A percentile compares a stretch with the other conserved stretches of the same genome.
Conservation (phyloP, 2,797 vertebrate species). For the Fistularia tabacaria region DNA sequence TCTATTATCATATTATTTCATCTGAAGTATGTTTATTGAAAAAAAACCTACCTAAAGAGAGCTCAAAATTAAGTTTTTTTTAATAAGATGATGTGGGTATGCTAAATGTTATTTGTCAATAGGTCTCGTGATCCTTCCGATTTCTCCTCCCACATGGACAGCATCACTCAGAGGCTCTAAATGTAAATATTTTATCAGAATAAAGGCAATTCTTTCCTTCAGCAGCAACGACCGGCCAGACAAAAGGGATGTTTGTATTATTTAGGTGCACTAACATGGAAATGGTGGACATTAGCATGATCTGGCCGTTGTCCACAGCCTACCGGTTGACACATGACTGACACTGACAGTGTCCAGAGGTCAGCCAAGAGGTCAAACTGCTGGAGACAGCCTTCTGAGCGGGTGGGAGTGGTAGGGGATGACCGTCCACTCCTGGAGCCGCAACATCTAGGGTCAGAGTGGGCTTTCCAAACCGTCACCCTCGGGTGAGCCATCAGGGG, state of each 20-base stretch:
- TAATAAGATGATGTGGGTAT: too few species aligned
- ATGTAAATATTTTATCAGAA: neutral
- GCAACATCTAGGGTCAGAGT: conserved; percentile 54
- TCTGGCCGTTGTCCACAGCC: conserved; percentile 2
- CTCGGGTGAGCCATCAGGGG: conserved; percentile 46
- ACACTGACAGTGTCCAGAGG: conserved; percentile 39
- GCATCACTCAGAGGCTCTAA: too few species aligned
- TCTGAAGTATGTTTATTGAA: too few species aligned
- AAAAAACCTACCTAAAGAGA: too few species aligned
- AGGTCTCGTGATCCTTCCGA: too few species aligned
- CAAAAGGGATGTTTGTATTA: neutral
- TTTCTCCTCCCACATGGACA: too few species aligned
- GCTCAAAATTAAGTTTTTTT: too few species aligned
- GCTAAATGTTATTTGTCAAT: too few species aligned
- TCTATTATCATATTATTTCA: too few species aligned
- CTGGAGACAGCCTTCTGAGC: conserved; percentile 32
- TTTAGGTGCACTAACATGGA: neutral
- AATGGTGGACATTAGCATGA: neutral
- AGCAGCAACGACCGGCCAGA: neutral
- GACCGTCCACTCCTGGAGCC: conserved; percentile 26
- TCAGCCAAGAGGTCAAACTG: conserved; percentile 46
- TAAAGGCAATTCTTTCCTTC: neutral
- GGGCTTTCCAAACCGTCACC: conserved; percentile 58
- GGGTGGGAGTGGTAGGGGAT: neutral
- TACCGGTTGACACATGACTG: conserved; percentile 29